A percentile compares a stretch with the other conserved stretches of the same genome.
These are phyloP conservation scores for Cryptocephalus moraei DNA, from an alignment of 2,888 invertebrate genomes.

Conservation along the genomic window DNA sequence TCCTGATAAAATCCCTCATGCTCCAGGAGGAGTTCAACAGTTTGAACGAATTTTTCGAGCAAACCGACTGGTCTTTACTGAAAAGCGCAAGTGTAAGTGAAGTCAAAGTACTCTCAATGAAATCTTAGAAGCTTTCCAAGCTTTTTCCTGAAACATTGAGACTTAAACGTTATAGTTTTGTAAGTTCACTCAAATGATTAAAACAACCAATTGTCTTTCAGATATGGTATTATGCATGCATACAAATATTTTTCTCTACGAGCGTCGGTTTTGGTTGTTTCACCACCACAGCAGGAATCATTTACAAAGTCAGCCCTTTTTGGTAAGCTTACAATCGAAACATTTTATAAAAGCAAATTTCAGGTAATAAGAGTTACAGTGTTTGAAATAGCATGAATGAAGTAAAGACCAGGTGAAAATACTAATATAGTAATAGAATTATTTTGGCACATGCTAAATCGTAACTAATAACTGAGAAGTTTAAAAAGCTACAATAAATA, in stretches of 20 bases:
- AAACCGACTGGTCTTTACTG: conserved; percentile 31
- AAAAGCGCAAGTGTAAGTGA: conserved; percentile 27
- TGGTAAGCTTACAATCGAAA: conserved; percentile 40
- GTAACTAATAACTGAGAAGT: no score
- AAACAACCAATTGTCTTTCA: conserved; percentile 20
- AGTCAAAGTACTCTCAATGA: background rate
- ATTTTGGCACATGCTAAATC: no score
- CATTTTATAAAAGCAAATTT: no score
- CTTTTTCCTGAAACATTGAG: no score
- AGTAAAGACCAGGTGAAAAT: no score
- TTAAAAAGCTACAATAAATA: no score
- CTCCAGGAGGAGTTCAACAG: conserved; percentile 23
- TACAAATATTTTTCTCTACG: conserved; percentile 54
- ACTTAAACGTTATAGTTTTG: no score
- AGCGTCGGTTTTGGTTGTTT: conserved; percentile 54
- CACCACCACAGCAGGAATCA: conserved; percentile 51
- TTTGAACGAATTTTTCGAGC: conserved; percentile 22
- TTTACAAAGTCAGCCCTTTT: conserved; percentile 55
- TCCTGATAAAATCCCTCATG: conserved; percentile 29
- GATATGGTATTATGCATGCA: conserved; percentile 53
- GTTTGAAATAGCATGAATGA: no score
- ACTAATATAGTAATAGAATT: no score
- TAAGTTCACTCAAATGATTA: background rate
- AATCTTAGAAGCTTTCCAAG: no score
- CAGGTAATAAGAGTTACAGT: no score